Conservation (phyloP, 2,888 invertebrate genomes). For the Leucophenga maculata region DNA sequence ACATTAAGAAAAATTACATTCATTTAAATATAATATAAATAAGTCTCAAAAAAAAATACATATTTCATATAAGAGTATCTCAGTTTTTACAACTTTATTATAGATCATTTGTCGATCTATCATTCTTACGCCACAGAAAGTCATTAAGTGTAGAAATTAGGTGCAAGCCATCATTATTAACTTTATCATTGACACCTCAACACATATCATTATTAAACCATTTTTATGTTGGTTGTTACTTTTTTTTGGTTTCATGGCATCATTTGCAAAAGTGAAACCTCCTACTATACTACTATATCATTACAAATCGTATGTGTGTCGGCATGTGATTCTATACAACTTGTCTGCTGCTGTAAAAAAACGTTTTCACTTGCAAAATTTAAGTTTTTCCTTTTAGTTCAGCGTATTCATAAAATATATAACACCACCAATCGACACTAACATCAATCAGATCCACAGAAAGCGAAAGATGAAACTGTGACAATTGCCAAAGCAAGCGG, state of each 20-base stretch:
- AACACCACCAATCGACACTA: slow-evolving; percentile 34
- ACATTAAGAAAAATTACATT: too few species aligned
- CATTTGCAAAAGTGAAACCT: background rate
- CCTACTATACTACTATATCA: background rate
- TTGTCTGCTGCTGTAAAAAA: background rate
- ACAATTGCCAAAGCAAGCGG: slow-evolving; percentile 20
- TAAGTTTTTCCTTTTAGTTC: background rate
- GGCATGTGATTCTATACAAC: background rate
- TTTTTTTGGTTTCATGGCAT: background rate
- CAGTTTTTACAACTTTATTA: too few species aligned
- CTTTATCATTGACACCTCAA: background rate
- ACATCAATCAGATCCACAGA: slow-evolving; percentile 34
- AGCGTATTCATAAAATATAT: slow-evolving; percentile 13
- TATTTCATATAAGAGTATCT: too few species aligned
- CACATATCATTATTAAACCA: background rate
- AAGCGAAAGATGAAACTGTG: slow-evolving; percentile 25
- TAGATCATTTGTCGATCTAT: too few species aligned
- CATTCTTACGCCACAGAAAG: too few species aligned
- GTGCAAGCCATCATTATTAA: background rate
- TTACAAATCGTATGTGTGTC: background rate
- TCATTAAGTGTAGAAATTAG: background rate
- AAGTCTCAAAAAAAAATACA: too few species aligned
- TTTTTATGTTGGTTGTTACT: background rate
- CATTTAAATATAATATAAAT: too few species aligned
- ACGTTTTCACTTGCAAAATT: slow-evolving; percentile 26